Base-by-base conservation (phyloP, 2,113 vertebrate genomes). In the Gymnocephalus cernua region DNA sequence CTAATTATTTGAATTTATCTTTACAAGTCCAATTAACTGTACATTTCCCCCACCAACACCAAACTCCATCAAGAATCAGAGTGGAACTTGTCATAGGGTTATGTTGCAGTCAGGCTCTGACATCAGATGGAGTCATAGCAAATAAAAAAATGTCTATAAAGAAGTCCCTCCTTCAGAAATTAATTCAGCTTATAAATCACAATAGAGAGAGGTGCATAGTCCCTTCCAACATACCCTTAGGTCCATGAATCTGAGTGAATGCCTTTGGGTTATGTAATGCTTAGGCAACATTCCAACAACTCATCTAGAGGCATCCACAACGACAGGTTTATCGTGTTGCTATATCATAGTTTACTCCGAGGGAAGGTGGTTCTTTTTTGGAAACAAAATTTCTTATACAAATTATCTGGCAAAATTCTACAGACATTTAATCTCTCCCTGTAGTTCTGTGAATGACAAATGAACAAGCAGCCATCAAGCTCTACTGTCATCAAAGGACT, bases 251-350 rank as follows among this genome's bases (percentile, higher is more conserved):
- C 38, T 18, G 66, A 84, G 72, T 53, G 29, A 82, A 80, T 79
- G 77, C 54, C 77, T 83, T 61, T 70, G 51, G 74, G 75, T 94
- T 88, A 91, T 85, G 74, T 92, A 92, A 93, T 15, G 23, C 16
- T 21, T 8, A 38, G 45, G 67, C 70, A 79, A 63, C 77, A 80
- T 77, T 91, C 83, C 84, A 92, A 71, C 84, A 80, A 7, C 79
- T 91, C 87, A 91, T 89, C 87, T 69, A 88, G 74, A 82, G 83
- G 48, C 56, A 79, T 82, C 84, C 64, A 87, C 44, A 82, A 21
- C 77, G 80, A 84, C 86, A 89, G 68, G 66, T 89, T 91, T 89
- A 89, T 86, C 73, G 79, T 76, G 41, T 41, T 41, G 74, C 62
- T 80, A 47, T 53, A 73, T 88, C 48, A 41, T 53, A 73, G 72